Percentiles rank a stretch among this genome's conserved stretches.
Conservation (phyloP, 2,888 invertebrate species). For the Norana najaformis region DNA sequence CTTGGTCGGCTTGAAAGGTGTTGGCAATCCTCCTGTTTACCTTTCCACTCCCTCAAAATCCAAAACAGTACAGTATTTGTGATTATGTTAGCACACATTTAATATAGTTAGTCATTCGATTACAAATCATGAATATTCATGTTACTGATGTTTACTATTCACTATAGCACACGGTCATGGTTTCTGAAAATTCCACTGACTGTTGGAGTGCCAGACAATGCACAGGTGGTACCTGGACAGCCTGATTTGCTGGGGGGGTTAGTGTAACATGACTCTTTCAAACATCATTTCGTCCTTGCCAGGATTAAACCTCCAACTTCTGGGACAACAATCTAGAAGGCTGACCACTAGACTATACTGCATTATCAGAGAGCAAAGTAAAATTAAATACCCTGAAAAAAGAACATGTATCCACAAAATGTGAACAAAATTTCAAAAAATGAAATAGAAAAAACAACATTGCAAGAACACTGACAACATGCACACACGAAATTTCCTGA, state of each 20-base stretch:
- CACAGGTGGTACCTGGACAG: background rate
- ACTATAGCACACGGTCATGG: background rate
- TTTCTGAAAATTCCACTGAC: background rate
- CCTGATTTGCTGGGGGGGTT: background rate
- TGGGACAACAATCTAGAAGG: too few relatives aligned
- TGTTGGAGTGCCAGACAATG: background rate
- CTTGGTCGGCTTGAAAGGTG: too few relatives aligned
- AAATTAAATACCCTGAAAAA: slow-evolving; percentile 3
- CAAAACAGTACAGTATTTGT: background rate
- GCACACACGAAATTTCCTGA: background rate
- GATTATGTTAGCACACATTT: background rate
- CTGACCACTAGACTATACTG: too few relatives aligned
- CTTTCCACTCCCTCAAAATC: too few relatives aligned
- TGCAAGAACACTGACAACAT: background rate
- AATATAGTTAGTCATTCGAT: slow-evolving; percentile 9
- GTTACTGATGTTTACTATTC: background rate
- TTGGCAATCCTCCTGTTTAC: too few relatives aligned
- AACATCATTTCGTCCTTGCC: too few relatives aligned
- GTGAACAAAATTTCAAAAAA: background rate
- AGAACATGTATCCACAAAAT: background rate
- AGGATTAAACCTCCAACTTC: too few relatives aligned
- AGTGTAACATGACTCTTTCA: background rate
- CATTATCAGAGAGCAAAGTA: background rate
- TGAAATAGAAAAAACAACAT: too few relatives aligned
- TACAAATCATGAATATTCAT: background rate